Percentiles rank a stretch among this genome's conserved stretches.
These are phyloP conservation scores for Parapristionchus giblindavisi DNA, from an alignment of 2,888 invertebrate genomes.

Conservation along the genomic window DNA sequence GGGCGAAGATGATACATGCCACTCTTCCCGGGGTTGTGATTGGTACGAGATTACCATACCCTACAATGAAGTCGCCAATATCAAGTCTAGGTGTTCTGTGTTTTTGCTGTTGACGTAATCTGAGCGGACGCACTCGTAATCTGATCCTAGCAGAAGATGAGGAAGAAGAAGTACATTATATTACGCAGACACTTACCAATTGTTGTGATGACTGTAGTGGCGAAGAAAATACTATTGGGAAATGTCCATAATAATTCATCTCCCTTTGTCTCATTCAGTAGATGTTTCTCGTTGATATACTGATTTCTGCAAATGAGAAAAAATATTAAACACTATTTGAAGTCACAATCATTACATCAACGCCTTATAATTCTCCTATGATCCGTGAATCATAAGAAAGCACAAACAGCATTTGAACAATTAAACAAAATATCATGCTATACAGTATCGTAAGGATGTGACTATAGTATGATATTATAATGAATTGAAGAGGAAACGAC, in stretches of 20 bases:
- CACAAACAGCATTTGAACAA: too few relatives aligned
- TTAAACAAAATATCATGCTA: too few relatives aligned
- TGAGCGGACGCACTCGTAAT: too few relatives aligned
- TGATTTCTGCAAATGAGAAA: slow-evolving; percentile 66
- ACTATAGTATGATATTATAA: too few relatives aligned
- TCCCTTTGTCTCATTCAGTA: slow-evolving; percentile 63
- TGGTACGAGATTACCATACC: slow-evolving; percentile 67
- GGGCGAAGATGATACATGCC: slow-evolving; percentile 68
- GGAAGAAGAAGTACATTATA: neutral
- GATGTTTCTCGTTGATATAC: slow-evolving; percentile 66
- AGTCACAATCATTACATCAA: too few relatives aligned
- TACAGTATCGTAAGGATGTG: too few relatives aligned
- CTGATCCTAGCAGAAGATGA: too few relatives aligned
- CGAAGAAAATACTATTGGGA: slow-evolving; percentile 68
- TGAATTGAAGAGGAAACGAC: too few relatives aligned
- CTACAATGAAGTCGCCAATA: slow-evolving; percentile 44
- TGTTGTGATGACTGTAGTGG: slow-evolving; percentile 70
- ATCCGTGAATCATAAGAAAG: too few relatives aligned
- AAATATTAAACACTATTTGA: neutral
- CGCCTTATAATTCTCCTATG: too few relatives aligned
- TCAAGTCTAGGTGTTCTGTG: too few relatives aligned
- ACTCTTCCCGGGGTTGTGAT: slow-evolving; percentile 63
- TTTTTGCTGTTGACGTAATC: too few relatives aligned
- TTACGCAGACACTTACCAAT: slow-evolving; percentile 57
- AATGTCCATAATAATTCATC: slow-evolving; percentile 68